A percentile compares a stretch with the other conserved stretches of the same genome.
Evolutionary conservation across 2,797 vertebrate species (phyloP).

Genomic region (Rhinoraja longicauda): DNA sequence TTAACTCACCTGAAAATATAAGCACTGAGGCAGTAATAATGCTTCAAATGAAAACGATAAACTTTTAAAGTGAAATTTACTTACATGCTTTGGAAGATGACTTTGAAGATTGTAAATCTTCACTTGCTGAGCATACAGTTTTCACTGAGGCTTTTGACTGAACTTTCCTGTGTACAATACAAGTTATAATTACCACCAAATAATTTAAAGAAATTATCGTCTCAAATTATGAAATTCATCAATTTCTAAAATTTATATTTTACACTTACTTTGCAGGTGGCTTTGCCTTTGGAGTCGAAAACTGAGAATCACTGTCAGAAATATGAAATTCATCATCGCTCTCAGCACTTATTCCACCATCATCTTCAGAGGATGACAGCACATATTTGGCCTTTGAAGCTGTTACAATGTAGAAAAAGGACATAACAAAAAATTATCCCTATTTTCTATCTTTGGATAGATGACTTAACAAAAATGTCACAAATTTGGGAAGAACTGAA

Average conservation of each 20-base stretch:
- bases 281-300: constrained; percentile 48
- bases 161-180: constrained; percentile 48
- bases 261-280: constrained; percentile 43
- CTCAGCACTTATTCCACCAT: constrained; percentile 44
- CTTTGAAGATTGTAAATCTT: constrained; percentile 36
- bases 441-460: neutral
- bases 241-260: neutral
- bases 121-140: constrained; percentile 32
- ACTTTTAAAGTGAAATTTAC: neutral
- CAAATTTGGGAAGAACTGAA: neutral
- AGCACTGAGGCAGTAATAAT: neutral
- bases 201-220: neutral
- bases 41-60: neutral
- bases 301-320: constrained; percentile 40
- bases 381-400: constrained; percentile 14
- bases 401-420: neutral
- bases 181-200: neutral
- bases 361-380: constrained; percentile 37
- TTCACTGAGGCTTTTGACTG: constrained; percentile 44
- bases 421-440: neutral
- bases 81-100: constrained; percentile 3
- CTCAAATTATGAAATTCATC: neutral
- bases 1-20: neutral
- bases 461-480: neutral
- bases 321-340: neutral